phyloP scores from a whole-genome alignment of 2,888 invertebrate species.

The Penaeus monodon region DNA sequence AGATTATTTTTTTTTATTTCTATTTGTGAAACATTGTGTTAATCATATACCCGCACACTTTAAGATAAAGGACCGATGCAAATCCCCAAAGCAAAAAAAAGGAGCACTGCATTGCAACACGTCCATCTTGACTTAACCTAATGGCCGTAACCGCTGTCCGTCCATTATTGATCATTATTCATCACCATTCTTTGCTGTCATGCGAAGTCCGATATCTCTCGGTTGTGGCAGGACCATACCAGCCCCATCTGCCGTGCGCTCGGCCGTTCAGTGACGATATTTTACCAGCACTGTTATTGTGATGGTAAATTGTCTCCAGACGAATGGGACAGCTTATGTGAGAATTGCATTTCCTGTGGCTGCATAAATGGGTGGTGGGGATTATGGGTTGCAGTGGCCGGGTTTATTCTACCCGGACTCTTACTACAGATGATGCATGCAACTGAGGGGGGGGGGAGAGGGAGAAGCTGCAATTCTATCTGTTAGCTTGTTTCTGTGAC shows the following conservation, averaged over 20 bases:
- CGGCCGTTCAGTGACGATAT: background rate
- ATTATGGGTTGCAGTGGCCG: background rate
- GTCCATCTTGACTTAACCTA: constrained; percentile 30
- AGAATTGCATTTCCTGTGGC: constrained; percentile 25
- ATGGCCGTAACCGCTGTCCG: constrained; percentile 54
- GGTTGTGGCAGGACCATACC: background rate
- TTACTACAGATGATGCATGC: no score
- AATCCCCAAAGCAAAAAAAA: background rate
- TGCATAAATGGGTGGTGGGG: constrained; percentile 14
- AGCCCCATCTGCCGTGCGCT: background rate
- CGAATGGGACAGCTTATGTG: constrained; percentile 19
- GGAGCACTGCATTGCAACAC: background rate
- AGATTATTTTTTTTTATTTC: background rate
- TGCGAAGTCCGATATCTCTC: constrained; percentile 31
- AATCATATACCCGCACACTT: no score
- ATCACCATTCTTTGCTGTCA: constrained; percentile 46
- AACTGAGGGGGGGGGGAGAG: no score
- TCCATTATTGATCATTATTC: constrained; percentile 54
- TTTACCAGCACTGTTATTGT: background rate
- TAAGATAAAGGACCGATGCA: background rate
- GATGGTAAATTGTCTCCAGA: constrained; percentile 1
- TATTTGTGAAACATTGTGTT: background rate
- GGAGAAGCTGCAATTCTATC: no score
- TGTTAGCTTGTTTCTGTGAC: no score
- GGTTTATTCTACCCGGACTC: no score